Evolutionary conservation across 1,140 invertebrate species (phyloP), one percentile per base, ranked within the genome.

Genomic region (Drosophila arawakana): DNA sequence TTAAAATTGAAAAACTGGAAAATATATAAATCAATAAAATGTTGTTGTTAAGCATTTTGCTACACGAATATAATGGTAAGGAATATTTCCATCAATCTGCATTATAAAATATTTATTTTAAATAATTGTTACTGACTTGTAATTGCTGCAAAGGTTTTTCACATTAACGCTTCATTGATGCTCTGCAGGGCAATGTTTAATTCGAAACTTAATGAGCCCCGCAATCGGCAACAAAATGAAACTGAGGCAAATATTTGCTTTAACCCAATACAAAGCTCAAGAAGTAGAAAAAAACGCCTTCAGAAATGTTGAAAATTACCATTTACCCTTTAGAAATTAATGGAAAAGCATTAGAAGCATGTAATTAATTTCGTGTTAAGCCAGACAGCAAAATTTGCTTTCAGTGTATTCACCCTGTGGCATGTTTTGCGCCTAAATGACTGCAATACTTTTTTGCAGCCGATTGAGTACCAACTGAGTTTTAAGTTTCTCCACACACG

Each of bases 1-100:
- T 76, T 73, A 59, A 76, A 73, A 67, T 62, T 49, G 55, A 25
- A 65, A 71, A 73, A 63, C 58, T 71, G 18, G 18, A 21, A 58
- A 5, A 63, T 63, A 30, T 71, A 30, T 30, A 30, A 58, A 73
- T 69, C 55, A 70, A 11, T 21, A 39, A 39, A 39, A 69, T 13
- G 34, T 39, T 47, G 37, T n/a, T 30, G 15, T 21, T 13, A n/a
- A 44, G 30, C 11, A 30, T 13, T 39, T 52, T 39, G 18, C 44
- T 25, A 5, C 58, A 47, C 9, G 37, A 62, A 25, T 8, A 2
- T 7, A 69, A 15, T 15, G 15, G 30, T 7, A 10, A 37, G 0
- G 10, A 2, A 6, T 49, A 21, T 7, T 8, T 62, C 25, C 3
- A 39, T 62, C 43, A 11, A 15, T 9, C 3, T 35, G 10, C 11